phyloP scores from a whole-genome alignment of 2,113 vertebrate species.

The Charadrius vociferus region DNA sequence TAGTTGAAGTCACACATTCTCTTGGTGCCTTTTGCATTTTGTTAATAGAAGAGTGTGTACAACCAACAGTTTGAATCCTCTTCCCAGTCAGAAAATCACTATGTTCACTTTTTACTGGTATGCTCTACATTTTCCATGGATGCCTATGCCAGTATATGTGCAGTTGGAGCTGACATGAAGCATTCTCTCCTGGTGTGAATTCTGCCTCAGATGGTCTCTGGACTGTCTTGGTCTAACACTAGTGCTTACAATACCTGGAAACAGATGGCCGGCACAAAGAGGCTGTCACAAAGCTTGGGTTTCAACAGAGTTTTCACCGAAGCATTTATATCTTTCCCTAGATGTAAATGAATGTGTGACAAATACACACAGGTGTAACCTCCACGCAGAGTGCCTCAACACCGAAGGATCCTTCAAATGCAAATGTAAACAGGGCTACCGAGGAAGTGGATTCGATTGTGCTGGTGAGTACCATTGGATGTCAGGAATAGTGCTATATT shows the following conservation, averaged over 20 bases:
- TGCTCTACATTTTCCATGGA: background rate
- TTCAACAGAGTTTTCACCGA: background rate
- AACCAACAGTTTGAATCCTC: background rate
- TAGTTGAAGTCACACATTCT: background rate
- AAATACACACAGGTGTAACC: constrained; percentile 82
- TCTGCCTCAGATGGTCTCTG: background rate
- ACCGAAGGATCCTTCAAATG: constrained; percentile 90
- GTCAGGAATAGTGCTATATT: background rate
- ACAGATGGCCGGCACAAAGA: background rate
- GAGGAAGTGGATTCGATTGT: constrained; percentile 87
- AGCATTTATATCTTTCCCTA: constrained; percentile 59
- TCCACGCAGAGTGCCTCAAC: constrained; percentile 89
- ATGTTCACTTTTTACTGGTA: background rate
- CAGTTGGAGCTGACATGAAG: background rate
- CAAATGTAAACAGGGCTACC: constrained; percentile 90
- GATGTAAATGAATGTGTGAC: constrained; percentile 89
- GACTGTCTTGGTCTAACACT: background rate
- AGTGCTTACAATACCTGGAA: background rate
- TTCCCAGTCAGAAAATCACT: background rate
- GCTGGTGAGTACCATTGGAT: constrained; percentile 80
- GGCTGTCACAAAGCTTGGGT: background rate
- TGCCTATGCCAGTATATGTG: background rate
- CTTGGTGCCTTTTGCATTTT: background rate
- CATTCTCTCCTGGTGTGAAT: background rate
- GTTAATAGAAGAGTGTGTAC: background rate